These are phyloP conservation scores for Ascaphus truei DNA, from an alignment of 2,113 vertebrate genomes.

Conservation along the genomic window DNA sequence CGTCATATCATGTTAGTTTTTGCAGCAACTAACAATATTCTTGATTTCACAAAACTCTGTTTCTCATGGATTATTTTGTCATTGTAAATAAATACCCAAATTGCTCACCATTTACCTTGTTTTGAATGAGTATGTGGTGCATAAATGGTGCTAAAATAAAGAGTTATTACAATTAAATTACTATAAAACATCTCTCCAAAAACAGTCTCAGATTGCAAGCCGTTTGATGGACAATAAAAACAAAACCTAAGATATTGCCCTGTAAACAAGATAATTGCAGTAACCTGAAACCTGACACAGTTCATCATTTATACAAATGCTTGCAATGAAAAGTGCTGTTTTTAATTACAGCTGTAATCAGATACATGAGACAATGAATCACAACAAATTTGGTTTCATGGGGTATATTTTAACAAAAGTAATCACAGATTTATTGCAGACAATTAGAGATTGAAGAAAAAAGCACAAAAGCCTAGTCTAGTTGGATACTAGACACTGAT, in stretches of 20 bases:
- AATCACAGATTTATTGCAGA: not conserved
- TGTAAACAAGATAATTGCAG: not conserved
- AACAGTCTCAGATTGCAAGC: not conserved
- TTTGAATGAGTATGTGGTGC: too few species aligned
- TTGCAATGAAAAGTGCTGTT: not conserved
- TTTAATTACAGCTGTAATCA: not conserved
- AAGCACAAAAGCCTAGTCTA: not conserved
- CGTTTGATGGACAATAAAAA: too few species aligned
- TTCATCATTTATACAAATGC: constrained; percentile 2
- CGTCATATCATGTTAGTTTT: too few species aligned
- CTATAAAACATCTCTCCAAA: too few species aligned
- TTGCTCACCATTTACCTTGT: too few species aligned
- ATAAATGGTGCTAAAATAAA: too few species aligned
- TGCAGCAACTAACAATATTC: too few species aligned
- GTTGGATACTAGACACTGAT: too few species aligned
- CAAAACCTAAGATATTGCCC: not conserved
- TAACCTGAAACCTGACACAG: not conserved
- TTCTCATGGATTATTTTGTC: too few species aligned
- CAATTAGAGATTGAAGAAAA: not conserved
- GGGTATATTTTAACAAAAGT: not conserved
- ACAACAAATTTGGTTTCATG: not conserved
- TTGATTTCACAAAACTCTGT: too few species aligned
- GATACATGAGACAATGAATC: not conserved
- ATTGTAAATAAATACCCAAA: too few species aligned
- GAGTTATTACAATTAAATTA: too few species aligned